These are phyloP conservation scores for Condylura cristata DNA, from an alignment of 2,113 vertebrate genomes.

Conservation along the genomic window DNA sequence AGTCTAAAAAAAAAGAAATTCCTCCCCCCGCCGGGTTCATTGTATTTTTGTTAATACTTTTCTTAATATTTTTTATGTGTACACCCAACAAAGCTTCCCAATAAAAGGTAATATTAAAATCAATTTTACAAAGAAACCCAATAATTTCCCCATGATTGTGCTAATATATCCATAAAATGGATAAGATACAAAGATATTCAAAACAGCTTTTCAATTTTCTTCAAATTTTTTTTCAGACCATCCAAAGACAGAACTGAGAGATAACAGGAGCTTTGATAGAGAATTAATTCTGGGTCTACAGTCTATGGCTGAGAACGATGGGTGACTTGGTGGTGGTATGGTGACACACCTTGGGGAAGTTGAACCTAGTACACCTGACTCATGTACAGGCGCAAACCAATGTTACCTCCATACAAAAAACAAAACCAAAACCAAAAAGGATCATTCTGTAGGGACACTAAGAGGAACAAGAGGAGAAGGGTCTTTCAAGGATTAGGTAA, in stretches of 20 bases:
- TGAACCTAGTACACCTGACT: no score
- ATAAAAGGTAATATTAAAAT: conserved; percentile 12
- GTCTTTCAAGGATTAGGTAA: neutral
- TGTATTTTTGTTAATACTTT: neutral
- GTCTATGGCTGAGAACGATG: no score
- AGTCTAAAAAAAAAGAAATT: neutral
- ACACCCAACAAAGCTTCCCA: neutral
- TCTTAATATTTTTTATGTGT: neutral
- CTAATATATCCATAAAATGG: neutral
- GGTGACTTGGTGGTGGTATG: no score
- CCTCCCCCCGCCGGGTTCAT: neutral
- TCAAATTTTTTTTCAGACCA: neutral
- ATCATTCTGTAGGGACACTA: neutral
- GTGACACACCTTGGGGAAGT: no score
- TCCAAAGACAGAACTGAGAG: neutral
- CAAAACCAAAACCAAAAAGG: no score
- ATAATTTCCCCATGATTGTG: neutral
- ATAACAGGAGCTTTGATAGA: neutral
- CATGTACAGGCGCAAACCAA: no score
- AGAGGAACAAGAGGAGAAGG: neutral
- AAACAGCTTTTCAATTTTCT: neutral
- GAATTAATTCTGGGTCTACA: neutral
- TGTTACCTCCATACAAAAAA: no score
- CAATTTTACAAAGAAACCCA: conserved; percentile 33
- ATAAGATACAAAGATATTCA: conserved; percentile 25